Evolutionary conservation across 2,888 invertebrate genomes (phyloP).

Genomic region (Poecilobothrus nobilitatus): DNA sequence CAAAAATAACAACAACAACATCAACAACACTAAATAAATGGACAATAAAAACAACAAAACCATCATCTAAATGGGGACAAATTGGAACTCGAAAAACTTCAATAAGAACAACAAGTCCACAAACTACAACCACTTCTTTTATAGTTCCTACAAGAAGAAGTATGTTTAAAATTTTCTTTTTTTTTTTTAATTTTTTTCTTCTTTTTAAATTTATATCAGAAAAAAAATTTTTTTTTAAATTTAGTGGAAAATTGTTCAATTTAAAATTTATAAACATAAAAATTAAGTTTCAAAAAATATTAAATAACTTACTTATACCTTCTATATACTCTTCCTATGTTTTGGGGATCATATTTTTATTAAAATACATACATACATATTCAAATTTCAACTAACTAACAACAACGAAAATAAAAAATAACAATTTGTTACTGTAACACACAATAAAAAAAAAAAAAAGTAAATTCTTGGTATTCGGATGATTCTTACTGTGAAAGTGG

Average conservation of each 20-base stretch:
- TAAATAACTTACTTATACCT: no score
- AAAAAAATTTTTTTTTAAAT: no score
- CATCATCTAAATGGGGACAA: not conserved
- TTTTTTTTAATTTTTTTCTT: conserved; percentile 3
- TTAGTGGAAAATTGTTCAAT: no score
- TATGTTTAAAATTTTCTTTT: conserved; percentile 5
- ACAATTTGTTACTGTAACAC: not conserved
- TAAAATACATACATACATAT: no score
- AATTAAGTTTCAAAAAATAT: no score
- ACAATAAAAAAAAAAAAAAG: not conserved
- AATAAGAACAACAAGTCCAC: conserved; percentile 14
- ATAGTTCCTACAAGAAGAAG: not conserved
- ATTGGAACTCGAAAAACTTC: conserved; percentile 16
- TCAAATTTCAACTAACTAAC: not conserved
- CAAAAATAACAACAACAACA: conserved; percentile 22
- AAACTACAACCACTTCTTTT: conserved; percentile 7
- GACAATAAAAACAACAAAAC: conserved; percentile 16
- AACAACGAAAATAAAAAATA: not conserved
- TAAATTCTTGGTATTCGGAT: not conserved
- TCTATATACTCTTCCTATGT: no score
- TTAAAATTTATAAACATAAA: no score
- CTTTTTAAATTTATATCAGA: no score
- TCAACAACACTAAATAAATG: conserved; percentile 11
- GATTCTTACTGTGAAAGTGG: not conserved
- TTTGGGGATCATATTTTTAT: no score